Evolutionary conservation across 2,888 invertebrate species (phyloP), one percentile per base, ranked within the genome.

Genomic region (Agriopis leucophaearia): DNA sequence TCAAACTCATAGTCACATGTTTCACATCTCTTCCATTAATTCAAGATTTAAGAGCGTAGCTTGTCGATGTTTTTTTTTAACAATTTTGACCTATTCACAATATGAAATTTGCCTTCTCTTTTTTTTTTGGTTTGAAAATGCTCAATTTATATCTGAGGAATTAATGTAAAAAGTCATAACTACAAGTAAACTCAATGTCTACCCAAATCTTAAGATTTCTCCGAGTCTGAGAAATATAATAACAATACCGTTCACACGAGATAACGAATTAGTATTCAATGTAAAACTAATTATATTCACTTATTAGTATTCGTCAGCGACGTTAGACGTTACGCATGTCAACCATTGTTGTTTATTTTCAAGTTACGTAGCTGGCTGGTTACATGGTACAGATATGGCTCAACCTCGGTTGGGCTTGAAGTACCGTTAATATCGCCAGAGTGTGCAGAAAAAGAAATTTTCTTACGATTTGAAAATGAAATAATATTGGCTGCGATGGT

Each of bases 271-370:
- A 27, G 18, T 55, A 55, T 55, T 55, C 55, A 4, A 8, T n/a
- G 9, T 55, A 16, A 55, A 61, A 51, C 27, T 56, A 64, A 56
- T 62, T 69, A 15, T 69, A 72, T 74, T 71, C 54, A 8, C 54
- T 60, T 54, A 77, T 81, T 77, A 75, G 27, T 74, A 83, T 81
- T 71, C 73, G 76, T 74, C 27, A 27, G 5, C 83, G 83, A 84
- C 86, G 80, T 35, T n/a, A 8, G 13, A 72, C 69, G 77, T 84
- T 88, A 86, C 88, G 85, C 80, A 83, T 87, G 89, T 86, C 83
- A 80, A 80, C 75, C 54, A 8, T 59, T 50, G 5, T 57, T 60
- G 4, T 58, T 62, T 74, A 54, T 45, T 52, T 66, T 57, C 63
- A 60, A 66, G 51, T 51, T 57, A 38, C 36, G 35, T 55, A 63